Conservation (phyloP, 2,113 vertebrate species). For the Canis aureus region DNA sequence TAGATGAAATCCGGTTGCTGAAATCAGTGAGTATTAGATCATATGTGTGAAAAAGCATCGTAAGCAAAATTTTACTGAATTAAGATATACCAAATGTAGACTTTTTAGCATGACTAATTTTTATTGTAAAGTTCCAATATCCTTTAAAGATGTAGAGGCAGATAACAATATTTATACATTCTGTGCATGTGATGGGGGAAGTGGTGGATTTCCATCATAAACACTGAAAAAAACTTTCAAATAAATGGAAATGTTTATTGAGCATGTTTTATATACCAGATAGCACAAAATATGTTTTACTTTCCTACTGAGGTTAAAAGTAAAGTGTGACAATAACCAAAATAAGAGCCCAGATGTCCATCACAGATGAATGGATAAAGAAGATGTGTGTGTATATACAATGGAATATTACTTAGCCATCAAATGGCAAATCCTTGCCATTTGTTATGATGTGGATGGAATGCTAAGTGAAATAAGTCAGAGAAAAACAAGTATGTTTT, state of each 20-base stretch:
- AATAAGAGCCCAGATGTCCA: not conserved
- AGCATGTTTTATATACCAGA: slow-evolving; percentile 1
- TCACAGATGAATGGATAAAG: not conserved
- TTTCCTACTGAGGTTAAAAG: slow-evolving; percentile 9
- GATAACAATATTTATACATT: not conserved
- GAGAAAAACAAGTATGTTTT: not conserved
- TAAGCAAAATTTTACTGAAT: not conserved
- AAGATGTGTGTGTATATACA: not conserved
- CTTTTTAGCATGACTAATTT: not conserved
- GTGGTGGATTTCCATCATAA: not conserved
- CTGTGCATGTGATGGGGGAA: not conserved
- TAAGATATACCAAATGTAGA: not conserved
- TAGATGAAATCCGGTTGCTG: slow-evolving; percentile 98
- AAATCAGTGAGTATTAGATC: slow-evolving; percentile 91
- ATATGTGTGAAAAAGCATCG: not conserved
- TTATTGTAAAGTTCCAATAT: not conserved
- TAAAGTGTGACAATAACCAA: not conserved
- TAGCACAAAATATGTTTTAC: not conserved
- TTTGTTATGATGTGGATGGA: not conserved
- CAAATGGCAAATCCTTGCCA: not conserved
- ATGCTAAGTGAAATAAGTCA: not conserved
- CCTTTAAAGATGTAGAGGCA: slow-evolving; percentile 2
- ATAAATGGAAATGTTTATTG: not conserved
- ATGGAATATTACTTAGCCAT: not conserved
- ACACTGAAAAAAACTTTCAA: not conserved